phyloP scores from a whole-genome alignment of 2,888 invertebrate species.

The Amaurobius ferox region DNA sequence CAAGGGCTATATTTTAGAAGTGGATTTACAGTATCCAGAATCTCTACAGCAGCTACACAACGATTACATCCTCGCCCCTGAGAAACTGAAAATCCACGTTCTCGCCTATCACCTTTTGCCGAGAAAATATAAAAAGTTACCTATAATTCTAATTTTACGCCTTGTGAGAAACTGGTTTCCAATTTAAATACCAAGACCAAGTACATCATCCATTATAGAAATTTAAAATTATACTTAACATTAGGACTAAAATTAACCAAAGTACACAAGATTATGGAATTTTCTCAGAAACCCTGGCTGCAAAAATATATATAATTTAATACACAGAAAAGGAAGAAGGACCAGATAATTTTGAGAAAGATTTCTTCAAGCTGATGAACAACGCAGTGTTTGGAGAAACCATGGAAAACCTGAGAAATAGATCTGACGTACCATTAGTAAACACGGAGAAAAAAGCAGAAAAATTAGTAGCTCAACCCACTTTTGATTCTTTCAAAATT shows the following conservation, averaged over 20 bases:
- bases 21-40: too few relatives aligned
- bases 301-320: slow-evolving; percentile 70
- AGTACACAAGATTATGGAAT: slow-evolving; percentile 27
- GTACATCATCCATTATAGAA: neutral
- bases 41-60: too few relatives aligned
- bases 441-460: slow-evolving; percentile 12
- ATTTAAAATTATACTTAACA: neutral
- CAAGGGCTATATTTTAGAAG: too few relatives aligned
- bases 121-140: too few relatives aligned
- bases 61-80: too few relatives aligned
- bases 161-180: neutral
- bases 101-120: too few relatives aligned
- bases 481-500: slow-evolving; percentile 33
- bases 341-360: slow-evolving; percentile 76
- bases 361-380: slow-evolving; percentile 77
- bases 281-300: slow-evolving; percentile 49
- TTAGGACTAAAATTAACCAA: neutral
- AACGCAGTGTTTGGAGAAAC: slow-evolving; percentile 77
- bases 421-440: slow-evolving; percentile 74
- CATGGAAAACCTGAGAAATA: slow-evolving; percentile 76
- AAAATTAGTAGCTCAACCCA: slow-evolving; percentile 47
- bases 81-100: too few relatives aligned
- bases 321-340: slow-evolving; percentile 73
- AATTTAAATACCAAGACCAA: neutral
- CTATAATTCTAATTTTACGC: too few relatives aligned